These are phyloP conservation scores for Drosophila anceps DNA, from an alignment of 2,888 invertebrate species.

Conservation along the genomic window DNA sequence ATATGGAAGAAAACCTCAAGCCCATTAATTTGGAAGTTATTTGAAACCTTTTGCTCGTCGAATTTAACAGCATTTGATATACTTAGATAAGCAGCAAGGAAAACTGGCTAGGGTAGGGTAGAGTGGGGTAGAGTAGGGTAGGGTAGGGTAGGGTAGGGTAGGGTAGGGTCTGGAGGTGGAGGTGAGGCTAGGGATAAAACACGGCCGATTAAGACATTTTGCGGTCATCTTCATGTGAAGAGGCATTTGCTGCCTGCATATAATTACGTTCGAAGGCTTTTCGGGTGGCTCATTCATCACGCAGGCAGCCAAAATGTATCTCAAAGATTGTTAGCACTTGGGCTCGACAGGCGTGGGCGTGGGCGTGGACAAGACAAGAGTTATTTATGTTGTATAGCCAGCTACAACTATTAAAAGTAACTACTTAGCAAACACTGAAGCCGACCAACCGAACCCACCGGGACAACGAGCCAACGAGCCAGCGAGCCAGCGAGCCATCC, in stretches of 20 bases:
- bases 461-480: neutral
- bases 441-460: conserved; percentile 3
- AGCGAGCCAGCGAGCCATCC: neutral
- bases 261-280: conserved; percentile 57
- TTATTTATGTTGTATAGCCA: conserved; percentile 72
- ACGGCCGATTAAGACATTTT: conserved; percentile 73
- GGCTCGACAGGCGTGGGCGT: conserved; percentile 9
- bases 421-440: conserved; percentile 76
- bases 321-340: conserved; percentile 77
- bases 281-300: conserved; percentile 46
- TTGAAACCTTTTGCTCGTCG: conserved; percentile 43
- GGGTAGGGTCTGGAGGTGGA: too few relatives aligned
- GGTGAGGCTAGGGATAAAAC: conserved; percentile 1
- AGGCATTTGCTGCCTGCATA: conserved; percentile 60
- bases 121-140: too few relatives aligned
- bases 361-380: conserved; percentile 39
- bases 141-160: too few relatives aligned
- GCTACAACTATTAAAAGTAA: conserved; percentile 79
- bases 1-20: conserved; percentile 39
- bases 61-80: conserved; percentile 41
- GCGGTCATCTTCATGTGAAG: conserved; percentile 56
- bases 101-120: neutral
- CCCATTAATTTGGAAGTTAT: conserved; percentile 36
- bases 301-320: conserved; percentile 69
- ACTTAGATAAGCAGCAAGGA: conserved; percentile 22